Percentiles rank a stretch among this genome's conserved stretches.
phyloP scores from a whole-genome alignment of 2,888 invertebrate species.

The Cetonia aurata region DNA sequence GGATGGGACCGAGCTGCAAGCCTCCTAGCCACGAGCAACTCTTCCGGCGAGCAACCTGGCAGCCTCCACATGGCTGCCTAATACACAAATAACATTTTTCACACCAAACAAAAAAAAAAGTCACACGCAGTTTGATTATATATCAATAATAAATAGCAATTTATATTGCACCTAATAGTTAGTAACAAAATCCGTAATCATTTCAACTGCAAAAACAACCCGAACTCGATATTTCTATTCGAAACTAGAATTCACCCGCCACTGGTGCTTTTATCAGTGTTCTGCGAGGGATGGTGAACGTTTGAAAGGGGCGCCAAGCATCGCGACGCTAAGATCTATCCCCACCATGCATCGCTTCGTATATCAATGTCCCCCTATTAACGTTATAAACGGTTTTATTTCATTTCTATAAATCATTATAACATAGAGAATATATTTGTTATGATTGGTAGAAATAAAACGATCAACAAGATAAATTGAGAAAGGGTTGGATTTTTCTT shows the following conservation, averaged over 20 bases:
- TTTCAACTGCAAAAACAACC: background rate
- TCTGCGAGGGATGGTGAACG: conserved; percentile 41
- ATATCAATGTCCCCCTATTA: conserved; percentile 10
- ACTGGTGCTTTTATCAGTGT: conserved; percentile 29
- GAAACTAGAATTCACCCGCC: background rate
- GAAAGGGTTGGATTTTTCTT: background rate
- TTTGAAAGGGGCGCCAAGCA: conserved; percentile 51
- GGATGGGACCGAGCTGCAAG: conserved; percentile 66
- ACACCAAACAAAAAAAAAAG: conserved; percentile 9
- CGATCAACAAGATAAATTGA: background rate
- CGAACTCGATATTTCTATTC: too few relatives aligned
- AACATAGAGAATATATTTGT: background rate
- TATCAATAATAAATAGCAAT: too few relatives aligned
- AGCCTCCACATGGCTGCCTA: conserved; percentile 66
- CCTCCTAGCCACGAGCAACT: conserved; percentile 65
- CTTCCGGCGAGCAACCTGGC: conserved; percentile 66
- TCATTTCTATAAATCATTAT: background rate
- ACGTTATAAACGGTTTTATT: conserved; percentile 3
- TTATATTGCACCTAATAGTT: too few relatives aligned
- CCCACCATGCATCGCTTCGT: conserved; percentile 46
- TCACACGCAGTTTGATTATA: conserved; percentile 2
- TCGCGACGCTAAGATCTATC: conserved; percentile 51
- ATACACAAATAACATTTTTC: conserved; percentile 48
- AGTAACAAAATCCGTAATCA: background rate
- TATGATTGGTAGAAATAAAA: too few relatives aligned